Base-by-base conservation (phyloP, 2,888 invertebrate species). In the Tachystola acroxantha region DNA sequence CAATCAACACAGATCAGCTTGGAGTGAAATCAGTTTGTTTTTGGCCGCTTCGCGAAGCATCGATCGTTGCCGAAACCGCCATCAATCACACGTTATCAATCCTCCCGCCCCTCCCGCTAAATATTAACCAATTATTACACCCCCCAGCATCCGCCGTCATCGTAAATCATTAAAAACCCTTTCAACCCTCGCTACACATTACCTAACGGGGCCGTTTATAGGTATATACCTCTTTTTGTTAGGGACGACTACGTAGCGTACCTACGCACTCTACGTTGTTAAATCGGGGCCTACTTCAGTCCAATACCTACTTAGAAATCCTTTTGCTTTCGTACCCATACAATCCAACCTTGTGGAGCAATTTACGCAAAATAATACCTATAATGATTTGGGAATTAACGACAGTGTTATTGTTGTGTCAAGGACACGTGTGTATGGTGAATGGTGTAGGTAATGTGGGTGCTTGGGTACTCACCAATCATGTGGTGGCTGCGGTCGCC, bases 401-500 rank as follows among this genome's bases (percentile, higher is more conserved):
- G n/a, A n/a, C n/a, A n/a, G n/a, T n/a, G n/a, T n/a, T n/a, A n/a
- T n/a, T n/a, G n/a, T n/a, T n/a, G n/a, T n/a, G n/a, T n/a, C n/a
- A n/a, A n/a, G n/a, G n/a, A n/a, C n/a, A n/a, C n/a, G n/a, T n/a
- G n/a, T n/a, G n/a, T n/a, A n/a, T n/a, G n/a, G n/a, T n/a, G n/a
- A n/a, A 6, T 16, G 16, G 16, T 16, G 6, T 16, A 16, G 3
- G 16, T 16, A 6, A 6, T 16, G 16, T 16, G 6, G 16, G 16
- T 16, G 16, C n/a, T n/a, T 16, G 16, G 14, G 44, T 53, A 89
- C 90, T 89, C 57, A 90, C 90, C 88, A 88, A 62, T 86, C 88
- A 61, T 88, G 89, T 43, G 89, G 88, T 36, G 89, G 89, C 50
- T 89, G 76, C 10, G 89, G 88, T 47, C 90, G 75, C 46, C 90